Conservation (phyloP, 2,113 vertebrate species). For the Myanophis thanlyinensis region DNA sequence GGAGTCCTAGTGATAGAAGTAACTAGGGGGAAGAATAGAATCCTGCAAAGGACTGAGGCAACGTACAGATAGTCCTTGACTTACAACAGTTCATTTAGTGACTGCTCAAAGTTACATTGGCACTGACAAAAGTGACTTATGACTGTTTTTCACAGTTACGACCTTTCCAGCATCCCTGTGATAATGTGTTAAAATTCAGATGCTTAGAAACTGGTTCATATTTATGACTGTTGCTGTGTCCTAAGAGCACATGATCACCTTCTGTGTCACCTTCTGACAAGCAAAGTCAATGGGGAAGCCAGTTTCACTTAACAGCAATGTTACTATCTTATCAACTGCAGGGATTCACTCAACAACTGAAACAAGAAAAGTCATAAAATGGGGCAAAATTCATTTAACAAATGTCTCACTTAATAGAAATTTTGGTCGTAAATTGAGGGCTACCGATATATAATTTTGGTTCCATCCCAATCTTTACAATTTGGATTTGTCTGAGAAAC, state of each 20-base stretch:
- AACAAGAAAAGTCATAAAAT: not conserved
- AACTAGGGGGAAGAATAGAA: not conserved
- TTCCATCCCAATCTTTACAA: not conserved
- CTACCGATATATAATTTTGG: not conserved
- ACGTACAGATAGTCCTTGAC: not conserved
- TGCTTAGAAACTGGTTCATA: not conserved
- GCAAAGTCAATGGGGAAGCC: not conserved
- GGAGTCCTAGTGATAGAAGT: not conserved
- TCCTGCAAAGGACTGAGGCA: not conserved
- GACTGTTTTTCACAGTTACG: not conserved
- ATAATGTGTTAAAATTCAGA: not conserved
- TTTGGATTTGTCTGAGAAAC: not conserved
- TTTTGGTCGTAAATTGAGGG: not conserved
- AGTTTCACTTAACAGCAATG: not conserved
- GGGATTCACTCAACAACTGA: not conserved
- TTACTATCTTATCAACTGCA: not conserved
- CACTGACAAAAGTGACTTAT: not conserved
- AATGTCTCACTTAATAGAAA: not conserved
- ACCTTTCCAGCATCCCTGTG: not conserved
- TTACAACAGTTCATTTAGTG: not conserved
- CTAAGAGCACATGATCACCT: not conserved
- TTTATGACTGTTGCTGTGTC: not conserved
- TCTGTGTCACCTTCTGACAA: not conserved
- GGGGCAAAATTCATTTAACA: not conserved
- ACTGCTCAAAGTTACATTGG: not conserved